phyloP scores from a whole-genome alignment of 1,140 invertebrate species.

The Frieseomelitta varia region DNA sequence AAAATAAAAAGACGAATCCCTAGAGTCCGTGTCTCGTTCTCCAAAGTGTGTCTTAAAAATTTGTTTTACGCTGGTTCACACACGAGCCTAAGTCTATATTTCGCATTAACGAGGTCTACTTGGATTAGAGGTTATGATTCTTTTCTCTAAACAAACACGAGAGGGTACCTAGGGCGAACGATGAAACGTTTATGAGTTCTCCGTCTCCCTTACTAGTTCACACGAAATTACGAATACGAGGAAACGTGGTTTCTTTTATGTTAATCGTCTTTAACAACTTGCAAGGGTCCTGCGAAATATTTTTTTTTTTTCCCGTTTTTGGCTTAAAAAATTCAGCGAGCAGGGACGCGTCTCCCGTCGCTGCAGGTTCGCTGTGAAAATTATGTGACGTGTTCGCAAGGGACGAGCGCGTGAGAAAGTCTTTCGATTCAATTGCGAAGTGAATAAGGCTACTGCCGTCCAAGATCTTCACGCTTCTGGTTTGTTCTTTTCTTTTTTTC shows the following conservation, averaged over 20 bases:
- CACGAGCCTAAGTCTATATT: slow-evolving; percentile 62
- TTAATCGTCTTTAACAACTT: slow-evolving; percentile 18
- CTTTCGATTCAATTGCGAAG: neutral
- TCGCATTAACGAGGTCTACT: slow-evolving; percentile 64
- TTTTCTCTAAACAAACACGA: slow-evolving; percentile 75
- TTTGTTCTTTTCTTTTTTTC: neutral
- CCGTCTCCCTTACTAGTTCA: slow-evolving; percentile 43
- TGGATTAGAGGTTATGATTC: slow-evolving; percentile 56
- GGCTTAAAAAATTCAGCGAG: neutral
- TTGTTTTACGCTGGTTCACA: slow-evolving; percentile 65
- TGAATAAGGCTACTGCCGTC: neutral
- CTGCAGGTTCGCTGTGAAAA: neutral
- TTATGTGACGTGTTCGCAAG: neutral
- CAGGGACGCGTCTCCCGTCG: neutral
- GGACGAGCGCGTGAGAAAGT: neutral
- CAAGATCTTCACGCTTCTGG: neutral
- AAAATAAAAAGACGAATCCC: neutral
- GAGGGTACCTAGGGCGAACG: slow-evolving; percentile 72
- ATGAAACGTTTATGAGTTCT: slow-evolving; percentile 66
- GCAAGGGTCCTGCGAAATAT: neutral
- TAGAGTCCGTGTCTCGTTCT: neutral
- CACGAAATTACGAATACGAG: slow-evolving; percentile 30
- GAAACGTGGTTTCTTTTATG: slow-evolving; percentile 10
- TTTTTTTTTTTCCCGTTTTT: neutral
- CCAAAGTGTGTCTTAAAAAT: slow-evolving; percentile 47